Evolutionary conservation across 2,797 vertebrate species (phyloP).

Genomic region (Rhinophrynus dorsalis): DNA sequence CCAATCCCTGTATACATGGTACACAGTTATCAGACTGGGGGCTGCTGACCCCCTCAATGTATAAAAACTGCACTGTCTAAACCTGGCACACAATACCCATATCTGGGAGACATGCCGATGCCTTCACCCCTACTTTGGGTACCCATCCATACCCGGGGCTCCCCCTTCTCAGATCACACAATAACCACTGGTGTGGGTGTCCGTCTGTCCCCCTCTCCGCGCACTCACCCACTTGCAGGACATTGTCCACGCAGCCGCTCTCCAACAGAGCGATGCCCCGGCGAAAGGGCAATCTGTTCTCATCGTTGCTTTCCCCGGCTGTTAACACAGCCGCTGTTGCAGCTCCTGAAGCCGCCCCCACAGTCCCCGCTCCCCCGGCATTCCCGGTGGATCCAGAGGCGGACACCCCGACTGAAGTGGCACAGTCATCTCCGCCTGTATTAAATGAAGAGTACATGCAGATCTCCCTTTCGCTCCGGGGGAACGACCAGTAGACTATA

Average conservation of each 20-base stretch:
- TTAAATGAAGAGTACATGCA: constrained; percentile 97
- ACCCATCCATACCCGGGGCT: too few species aligned
- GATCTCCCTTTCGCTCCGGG: constrained; percentile 91
- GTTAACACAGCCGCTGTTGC: constrained; percentile 49
- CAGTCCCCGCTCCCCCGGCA: constrained; percentile 43
- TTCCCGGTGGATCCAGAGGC: constrained; percentile 50
- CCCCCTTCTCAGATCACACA: too few species aligned
- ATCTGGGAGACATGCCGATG: background rate
- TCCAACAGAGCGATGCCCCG: constrained; percentile 89
- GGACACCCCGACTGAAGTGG: constrained; percentile 58
- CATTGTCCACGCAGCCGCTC: constrained; percentile 92
- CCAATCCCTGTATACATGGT: too few species aligned
- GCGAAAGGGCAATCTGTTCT: constrained; percentile 88
- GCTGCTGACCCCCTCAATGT: too few species aligned
- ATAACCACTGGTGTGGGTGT: background rate
- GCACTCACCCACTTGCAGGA: constrained; percentile 95
- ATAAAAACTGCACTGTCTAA: too few species aligned
- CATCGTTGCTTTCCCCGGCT: constrained; percentile 76
- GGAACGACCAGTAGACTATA: constrained; percentile 96
- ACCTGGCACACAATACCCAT: background rate
- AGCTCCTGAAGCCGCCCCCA: constrained; percentile 51
- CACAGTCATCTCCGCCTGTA: constrained; percentile 79
- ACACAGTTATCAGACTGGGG: too few species aligned
- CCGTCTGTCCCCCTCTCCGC: background rate
- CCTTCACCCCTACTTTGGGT: too few species aligned